Evolutionary conservation across 2,797 vertebrate species (phyloP).

Genomic region (Tiaroga cobitis): DNA sequence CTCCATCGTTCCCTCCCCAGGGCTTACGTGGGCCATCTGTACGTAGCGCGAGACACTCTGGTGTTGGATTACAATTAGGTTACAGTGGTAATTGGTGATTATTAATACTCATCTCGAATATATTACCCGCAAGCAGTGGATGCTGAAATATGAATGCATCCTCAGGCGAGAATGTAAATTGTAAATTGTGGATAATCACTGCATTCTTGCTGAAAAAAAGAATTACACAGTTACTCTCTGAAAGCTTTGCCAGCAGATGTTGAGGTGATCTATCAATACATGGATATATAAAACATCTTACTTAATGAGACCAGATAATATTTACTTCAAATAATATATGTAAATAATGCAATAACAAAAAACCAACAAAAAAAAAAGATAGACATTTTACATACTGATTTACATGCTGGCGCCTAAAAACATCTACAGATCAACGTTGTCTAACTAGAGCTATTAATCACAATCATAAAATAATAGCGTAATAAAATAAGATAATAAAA

Average conservation of each 20-base stretch:
- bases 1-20: slow-evolving; percentile 18
- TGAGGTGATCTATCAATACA: slow-evolving; percentile 6
- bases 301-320: not conserved
- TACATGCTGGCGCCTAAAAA: not conserved
- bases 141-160: slow-evolving; percentile 71
- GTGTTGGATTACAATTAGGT: slow-evolving; percentile 49
- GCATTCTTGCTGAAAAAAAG: not conserved
- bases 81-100: slow-evolving; percentile 56
- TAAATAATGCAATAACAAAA: not conserved
- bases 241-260: slow-evolving; percentile 20
- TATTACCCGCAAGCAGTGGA: slow-evolving; percentile 63
- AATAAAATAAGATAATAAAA: slow-evolving; percentile 32
- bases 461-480: not conserved
- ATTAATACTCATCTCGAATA: slow-evolving; percentile 63
- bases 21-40: slow-evolving; percentile 52
- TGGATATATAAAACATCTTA: slow-evolving; percentile 2
- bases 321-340: not conserved
- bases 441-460: not conserved
- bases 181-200: slow-evolving; percentile 54
- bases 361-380: not conserved
- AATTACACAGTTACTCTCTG: not conserved
- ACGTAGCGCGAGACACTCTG: slow-evolving; percentile 4
- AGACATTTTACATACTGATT: not conserved
- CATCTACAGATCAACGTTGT: not conserved
- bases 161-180: slow-evolving; percentile 57